Evolutionary conservation across 2,797 vertebrate genomes (phyloP), one percentile per base, ranked within the genome.

Genomic region (Netta rufina): DNA sequence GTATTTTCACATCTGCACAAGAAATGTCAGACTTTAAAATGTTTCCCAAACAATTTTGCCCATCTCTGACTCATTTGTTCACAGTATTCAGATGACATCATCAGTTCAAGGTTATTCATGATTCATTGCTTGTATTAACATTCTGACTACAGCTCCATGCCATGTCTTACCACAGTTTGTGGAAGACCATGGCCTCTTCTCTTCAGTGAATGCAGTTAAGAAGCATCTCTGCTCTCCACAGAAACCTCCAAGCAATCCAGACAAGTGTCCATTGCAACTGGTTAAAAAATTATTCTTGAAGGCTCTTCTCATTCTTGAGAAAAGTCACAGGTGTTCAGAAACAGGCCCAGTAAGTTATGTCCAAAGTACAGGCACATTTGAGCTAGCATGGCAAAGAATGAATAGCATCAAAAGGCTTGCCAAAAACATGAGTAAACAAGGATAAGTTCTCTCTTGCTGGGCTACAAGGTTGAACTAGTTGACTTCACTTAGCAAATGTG

Each of bases 321-420:
- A 43, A 60, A 60, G 14, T 60, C 32, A 77, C 24, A 32, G 6
- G 14, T 17, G 14, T n/a, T 49, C 24, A 90, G 49, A 41, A 70
- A 0, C 45, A 70, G 30, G 60, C 6, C 5, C n/a, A 39, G 16
- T 24, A n/a, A 54, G 8, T 61, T 65, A 60, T 22, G 11, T 0
- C 0, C 27, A 45, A 7, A 73, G 16, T 28, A 60, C 28, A 61
- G 27, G 15, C 33, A 47, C 14, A 38, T 43, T 70, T 28, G 17
- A 66, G 53, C 22, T 54, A 66, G 25, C 12, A 41, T 1, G 4
- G 38, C 67, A 65, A 87, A 33, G 36, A 58, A 33, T 30, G 27
- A 7, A 54, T 1, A 71, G 30, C 27, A 75, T 54, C 28, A 51
- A 61, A 18, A 38, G 21, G 21, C 24, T 60, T 56, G n/a, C 53